These are phyloP conservation scores for Myopa testacea DNA, from an alignment of 2,888 invertebrate genomes.

Conservation along the genomic window DNA sequence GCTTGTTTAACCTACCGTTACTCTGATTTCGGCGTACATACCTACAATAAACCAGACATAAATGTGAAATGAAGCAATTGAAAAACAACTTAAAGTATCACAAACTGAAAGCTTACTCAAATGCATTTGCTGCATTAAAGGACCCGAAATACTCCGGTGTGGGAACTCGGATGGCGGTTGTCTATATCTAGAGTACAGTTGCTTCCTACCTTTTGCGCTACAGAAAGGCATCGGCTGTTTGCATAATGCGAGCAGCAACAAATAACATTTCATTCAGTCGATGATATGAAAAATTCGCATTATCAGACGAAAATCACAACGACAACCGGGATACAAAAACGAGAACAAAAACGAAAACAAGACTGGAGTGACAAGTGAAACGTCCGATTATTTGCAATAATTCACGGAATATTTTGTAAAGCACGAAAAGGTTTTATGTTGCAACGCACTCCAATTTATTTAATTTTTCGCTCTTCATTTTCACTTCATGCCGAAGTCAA, in stretches of 20 bases:
- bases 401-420: constrained; percentile 50
- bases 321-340: not conserved
- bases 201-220: too few species aligned
- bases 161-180: too few species aligned
- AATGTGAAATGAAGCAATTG: too few species aligned
- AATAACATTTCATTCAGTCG: constrained; percentile 28
- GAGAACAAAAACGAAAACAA: constrained; percentile 16
- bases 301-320: constrained; percentile 21
- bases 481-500: not conserved
- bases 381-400: constrained; percentile 66
- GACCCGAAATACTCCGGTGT: too few species aligned
- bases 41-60: too few species aligned
- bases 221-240: constrained; percentile 13
- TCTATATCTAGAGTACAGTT: too few species aligned
- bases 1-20: too few species aligned
- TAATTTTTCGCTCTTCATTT: constrained; percentile 7
- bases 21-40: too few species aligned
- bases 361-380: constrained; percentile 66
- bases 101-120: too few species aligned
- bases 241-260: constrained; percentile 28
- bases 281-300: constrained; percentile 21
- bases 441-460: constrained; percentile 14
- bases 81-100: too few species aligned
- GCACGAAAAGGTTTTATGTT: constrained; percentile 23
- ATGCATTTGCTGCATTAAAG: too few species aligned